These are phyloP conservation scores for Papilio polytes DNA, from an alignment of 1,140 invertebrate species.

Conservation along the genomic window DNA sequence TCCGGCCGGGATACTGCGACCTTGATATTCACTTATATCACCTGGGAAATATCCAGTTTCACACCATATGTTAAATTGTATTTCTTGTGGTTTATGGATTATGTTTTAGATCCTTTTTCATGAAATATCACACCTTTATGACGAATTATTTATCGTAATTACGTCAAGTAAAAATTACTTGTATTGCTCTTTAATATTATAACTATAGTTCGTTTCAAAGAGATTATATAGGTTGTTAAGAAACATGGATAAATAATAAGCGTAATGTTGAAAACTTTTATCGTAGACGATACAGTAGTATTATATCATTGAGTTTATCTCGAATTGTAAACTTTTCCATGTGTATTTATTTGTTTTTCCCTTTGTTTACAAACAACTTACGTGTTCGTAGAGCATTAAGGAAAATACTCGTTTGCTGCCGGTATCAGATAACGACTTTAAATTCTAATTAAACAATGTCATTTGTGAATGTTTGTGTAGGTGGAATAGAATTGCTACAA, in stretches of 20 bases:
- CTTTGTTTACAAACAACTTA: slow-evolving; percentile 26
- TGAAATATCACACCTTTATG: too few species aligned
- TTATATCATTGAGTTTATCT: not conserved
- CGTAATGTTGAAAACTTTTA: too few species aligned
- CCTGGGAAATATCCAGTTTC: not conserved
- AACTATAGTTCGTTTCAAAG: too few species aligned
- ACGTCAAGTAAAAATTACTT: too few species aligned
- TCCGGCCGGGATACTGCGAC: not conserved
- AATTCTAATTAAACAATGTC: slow-evolving; percentile 12
- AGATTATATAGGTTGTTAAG: too few species aligned
- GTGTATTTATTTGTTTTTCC: slow-evolving; percentile 16
- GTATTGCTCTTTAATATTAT: too few species aligned
- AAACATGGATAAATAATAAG: too few species aligned
- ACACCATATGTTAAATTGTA: not conserved
- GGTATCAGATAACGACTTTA: slow-evolving; percentile 28
- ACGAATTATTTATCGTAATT: too few species aligned
- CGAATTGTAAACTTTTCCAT: slow-evolving; percentile 9
- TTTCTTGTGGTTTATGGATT: not conserved
- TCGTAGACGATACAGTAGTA: too few species aligned
- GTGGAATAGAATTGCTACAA: slow-evolving; percentile 16
- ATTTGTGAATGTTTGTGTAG: not conserved
- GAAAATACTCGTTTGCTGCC: slow-evolving; percentile 16
- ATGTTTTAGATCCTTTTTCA: too few species aligned
- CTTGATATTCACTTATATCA: slow-evolving; percentile 1
- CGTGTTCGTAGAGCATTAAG: slow-evolving; percentile 9